Evolutionary conservation across 92 coral and sea anemone genomes (phyloP).

Genomic region (Porites rus): DNA sequence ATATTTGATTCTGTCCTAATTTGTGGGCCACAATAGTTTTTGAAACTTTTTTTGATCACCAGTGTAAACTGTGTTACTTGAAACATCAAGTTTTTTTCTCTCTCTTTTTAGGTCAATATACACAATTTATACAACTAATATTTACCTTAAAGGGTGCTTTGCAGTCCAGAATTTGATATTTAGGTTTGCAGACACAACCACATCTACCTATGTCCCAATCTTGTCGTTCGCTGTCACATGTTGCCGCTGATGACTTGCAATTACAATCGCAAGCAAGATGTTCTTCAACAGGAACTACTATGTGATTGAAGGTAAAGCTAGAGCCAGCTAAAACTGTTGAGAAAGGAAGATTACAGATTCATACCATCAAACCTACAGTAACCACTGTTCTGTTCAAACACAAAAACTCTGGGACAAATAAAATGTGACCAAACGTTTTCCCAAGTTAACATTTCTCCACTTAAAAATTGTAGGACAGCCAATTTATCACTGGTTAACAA

Average conservation of each 20-base stretch:
- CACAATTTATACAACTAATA: neutral
- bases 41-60: no score
- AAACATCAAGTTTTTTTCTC: no score
- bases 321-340: neutral
- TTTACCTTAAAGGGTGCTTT: neutral
- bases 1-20: no score
- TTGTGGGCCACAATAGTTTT: no score
- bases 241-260: neutral
- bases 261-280: neutral
- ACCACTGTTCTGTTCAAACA: no score
- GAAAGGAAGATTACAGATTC: neutral
- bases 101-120: no score
- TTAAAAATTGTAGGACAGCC: no score
- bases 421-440: no score
- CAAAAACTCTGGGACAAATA: no score
- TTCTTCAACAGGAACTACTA: neutral
- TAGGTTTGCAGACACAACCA: neutral
- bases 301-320: neutral
- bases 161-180: neutral
- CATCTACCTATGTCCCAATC: neutral
- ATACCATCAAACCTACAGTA: neutral
- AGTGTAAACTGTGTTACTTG: no score
- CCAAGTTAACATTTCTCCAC: no score
- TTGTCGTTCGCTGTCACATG: neutral
- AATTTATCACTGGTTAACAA: no score